Evolutionary conservation across 2,113 vertebrate species (phyloP).

Genomic region (Peucedramus taeniatus): DNA sequence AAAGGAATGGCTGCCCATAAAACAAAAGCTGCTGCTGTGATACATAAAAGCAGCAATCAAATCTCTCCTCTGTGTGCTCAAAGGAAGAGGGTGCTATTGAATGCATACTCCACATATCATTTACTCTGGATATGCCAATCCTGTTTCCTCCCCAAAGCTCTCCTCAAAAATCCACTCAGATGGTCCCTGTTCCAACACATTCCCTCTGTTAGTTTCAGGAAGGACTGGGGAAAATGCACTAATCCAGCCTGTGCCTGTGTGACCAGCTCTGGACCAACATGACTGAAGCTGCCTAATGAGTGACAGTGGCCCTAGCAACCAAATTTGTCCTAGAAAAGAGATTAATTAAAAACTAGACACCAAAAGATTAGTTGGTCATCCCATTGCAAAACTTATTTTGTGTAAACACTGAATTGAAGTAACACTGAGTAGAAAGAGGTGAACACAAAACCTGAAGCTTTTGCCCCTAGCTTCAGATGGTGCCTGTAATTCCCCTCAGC

Average conservation of each 20-base stretch:
- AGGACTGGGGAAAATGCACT: not conserved
- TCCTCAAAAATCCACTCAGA: not conserved
- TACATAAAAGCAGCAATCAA: not conserved
- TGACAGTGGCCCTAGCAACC: not conserved
- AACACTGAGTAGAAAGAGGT: slow-evolving; percentile 1
- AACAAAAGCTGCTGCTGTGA: not conserved
- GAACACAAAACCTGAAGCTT: not conserved
- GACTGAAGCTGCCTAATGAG: fast-evolving
- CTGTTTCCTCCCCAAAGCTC: not conserved
- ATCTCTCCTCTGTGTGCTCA: not conserved
- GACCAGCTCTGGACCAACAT: not conserved
- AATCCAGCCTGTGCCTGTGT: not conserved
- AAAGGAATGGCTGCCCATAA: not conserved
- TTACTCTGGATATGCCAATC: not conserved
- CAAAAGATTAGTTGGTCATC: not conserved
- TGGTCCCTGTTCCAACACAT: not conserved
- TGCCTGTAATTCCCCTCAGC: not conserved
- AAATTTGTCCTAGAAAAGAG: not conserved
- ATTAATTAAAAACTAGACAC: not conserved
- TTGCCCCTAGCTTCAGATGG: not conserved
- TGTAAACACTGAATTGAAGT: slow-evolving; percentile 18
- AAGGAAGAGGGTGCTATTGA: not conserved
- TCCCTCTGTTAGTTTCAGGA: not conserved
- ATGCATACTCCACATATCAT: not conserved
- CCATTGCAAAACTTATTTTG: not conserved